Base-by-base conservation (phyloP, 1,140 invertebrate genomes). In the Argopecten irradians region DNA sequence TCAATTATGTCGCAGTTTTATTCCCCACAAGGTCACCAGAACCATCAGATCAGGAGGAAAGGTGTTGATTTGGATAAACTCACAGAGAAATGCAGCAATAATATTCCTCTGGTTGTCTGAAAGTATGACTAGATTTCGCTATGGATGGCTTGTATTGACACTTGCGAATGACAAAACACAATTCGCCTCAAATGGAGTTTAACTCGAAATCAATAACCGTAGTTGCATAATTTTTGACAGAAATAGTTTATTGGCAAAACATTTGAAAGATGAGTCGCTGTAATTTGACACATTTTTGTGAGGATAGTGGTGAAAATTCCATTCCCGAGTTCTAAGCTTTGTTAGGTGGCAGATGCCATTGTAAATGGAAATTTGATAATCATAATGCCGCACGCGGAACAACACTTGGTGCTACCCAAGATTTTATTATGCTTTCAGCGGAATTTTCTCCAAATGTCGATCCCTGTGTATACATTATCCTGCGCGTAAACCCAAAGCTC, bases 361-460 rank as follows among this genome's bases (percentile, higher is more conserved):
- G 55, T 71, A 71, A 71, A 71, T 71, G 55, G 55, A 71, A 71
- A 71, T 71, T 71, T 71, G 55, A 71, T 71, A n/a, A 71, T 71
- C 55, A 71, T 71, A 71, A 71, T 71, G 55, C n/a, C 55, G 28
- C 28, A 71, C 55, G 5, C 55, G 28, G 55, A 8, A 71, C 55
- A 71, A 71, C 55, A 71, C 55, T 71, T 71, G 55, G 55, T 71
- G 55, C 55, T 71, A 71, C n/a, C 22, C 0, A 71, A n/a, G 55
- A 71, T 71, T 71, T 71, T 71, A 71, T 71, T 71, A 71, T 71
- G 55, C 28, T 71, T 71, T 16, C n/a, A 28, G 22, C 55, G 28
- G 55, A 71, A 71, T 28, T 71, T n/a, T 71, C 1, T n/a, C 55
- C 55, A n/a, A 71, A 71, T 19, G n/a, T 28, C n/a, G 22, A 8